A percentile compares a stretch with the other conserved stretches of the same genome.
phyloP scores from a whole-genome alignment of 1,140 invertebrate genomes.

The Patella vulgata region DNA sequence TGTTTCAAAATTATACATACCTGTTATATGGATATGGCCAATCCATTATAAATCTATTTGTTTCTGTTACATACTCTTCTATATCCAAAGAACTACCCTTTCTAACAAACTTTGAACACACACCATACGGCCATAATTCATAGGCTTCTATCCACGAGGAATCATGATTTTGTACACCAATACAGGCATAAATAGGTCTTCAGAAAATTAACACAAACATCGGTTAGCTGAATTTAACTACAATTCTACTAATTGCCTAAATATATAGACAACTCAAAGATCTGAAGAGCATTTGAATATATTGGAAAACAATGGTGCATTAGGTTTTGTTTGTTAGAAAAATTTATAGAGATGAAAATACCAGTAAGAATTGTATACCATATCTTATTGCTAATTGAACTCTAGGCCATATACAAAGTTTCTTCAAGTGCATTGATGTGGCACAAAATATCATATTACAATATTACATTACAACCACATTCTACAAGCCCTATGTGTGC shows the following conservation, averaged over 20 bases:
- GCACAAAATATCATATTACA: no score
- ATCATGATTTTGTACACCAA: slow-evolving; percentile 60
- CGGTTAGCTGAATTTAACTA: neutral
- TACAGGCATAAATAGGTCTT: slow-evolving; percentile 56
- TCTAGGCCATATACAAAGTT: no score
- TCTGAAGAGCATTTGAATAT: neutral
- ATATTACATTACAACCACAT: no score
- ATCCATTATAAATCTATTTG: slow-evolving; percentile 37
- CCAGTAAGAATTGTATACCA: no score
- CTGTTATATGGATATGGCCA: slow-evolving; percentile 50
- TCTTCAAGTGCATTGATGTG: no score
- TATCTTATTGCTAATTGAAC: no score
- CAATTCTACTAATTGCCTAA: neutral
- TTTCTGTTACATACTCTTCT: slow-evolving; percentile 27
- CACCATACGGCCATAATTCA: slow-evolving; percentile 55
- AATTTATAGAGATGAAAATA: no score
- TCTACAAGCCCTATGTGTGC: no score
- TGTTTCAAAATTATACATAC: no score
- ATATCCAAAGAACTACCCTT: slow-evolving; percentile 31
- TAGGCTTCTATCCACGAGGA: slow-evolving; percentile 53
- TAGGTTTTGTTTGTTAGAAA: no score
- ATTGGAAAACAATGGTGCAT: neutral
- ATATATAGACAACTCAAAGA: neutral
- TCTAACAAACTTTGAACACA: slow-evolving; percentile 47
- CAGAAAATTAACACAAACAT: slow-evolving; percentile 28